Conservation (phyloP, 2,113 vertebrate genomes). For the Serinus canaria region DNA sequence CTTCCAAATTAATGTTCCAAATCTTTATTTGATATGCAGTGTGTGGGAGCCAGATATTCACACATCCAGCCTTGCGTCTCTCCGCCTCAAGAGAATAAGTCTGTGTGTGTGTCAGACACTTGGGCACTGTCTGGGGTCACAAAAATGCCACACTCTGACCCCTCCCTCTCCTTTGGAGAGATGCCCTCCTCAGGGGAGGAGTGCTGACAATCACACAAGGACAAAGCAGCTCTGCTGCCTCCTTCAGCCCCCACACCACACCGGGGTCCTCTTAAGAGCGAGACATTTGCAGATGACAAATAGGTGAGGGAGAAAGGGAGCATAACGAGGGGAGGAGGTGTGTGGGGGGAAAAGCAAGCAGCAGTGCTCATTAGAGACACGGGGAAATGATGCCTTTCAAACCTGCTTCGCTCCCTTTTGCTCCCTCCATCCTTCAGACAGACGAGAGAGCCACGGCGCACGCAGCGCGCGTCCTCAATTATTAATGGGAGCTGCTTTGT, state of each 20-base stretch:
- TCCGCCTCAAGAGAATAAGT: background rate
- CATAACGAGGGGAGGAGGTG: background rate
- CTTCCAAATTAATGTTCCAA: background rate
- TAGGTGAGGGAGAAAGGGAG: background rate
- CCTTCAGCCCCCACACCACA: background rate
- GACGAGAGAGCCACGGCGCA: background rate
- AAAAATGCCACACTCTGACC: background rate
- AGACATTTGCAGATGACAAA: conserved; percentile 1
- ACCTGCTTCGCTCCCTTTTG: background rate
- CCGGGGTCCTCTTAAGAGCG: background rate
- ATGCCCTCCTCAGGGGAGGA: background rate
- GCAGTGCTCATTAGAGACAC: conserved; percentile 25
- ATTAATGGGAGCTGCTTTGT: conserved; percentile 55
- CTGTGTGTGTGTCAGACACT: rapidly evolving
- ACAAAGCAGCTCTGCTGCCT: background rate
- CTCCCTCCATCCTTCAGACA: conserved; percentile 39
- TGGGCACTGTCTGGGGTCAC: background rate
- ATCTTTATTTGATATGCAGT: background rate
- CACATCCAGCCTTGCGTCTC: background rate
- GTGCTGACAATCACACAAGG: background rate
- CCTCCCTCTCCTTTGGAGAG: background rate
- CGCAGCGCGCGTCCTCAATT: background rate
- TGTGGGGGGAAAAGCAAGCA: background rate
- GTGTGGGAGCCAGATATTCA: background rate
- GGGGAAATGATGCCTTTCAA: conserved; percentile 1